Evolutionary conservation across 1,140 invertebrate species (phyloP), one percentile per base, ranked within the genome.

Genomic region (Proctacanthus coquilletti): DNA sequence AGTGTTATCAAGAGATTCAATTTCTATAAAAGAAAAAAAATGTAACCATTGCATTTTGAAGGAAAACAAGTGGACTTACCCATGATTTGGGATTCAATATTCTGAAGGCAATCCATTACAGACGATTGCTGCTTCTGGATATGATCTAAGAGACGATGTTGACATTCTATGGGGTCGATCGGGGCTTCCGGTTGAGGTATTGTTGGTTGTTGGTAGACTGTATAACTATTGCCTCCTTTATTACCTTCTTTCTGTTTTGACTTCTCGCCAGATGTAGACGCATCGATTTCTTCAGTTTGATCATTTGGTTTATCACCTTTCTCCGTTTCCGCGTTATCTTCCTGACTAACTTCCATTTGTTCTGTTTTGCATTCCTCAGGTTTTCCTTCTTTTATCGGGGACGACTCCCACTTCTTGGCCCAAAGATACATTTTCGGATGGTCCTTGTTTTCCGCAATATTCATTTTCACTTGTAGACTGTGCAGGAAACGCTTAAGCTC

Each of bases 381-480:
- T n/a, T n/a, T n/a, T n/a, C n/a, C n/a, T n/a, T n/a, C 20, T 15
- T 20, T 14, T 18, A 20, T 18, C 27, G 40, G 34, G 37, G 29
- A 25, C 44, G 72, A 70, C 42, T 79, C 76, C 82, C 83, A 86
- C 44, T 77, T 79, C 51, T 84, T 82, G 0, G 81, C 77, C 84
- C 84, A 87, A 1, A 86, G 62, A 56, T 86, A 86, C 10, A 86
- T 58, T 53, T 86, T 86, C 1, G 81, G 82, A 62, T 85, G 81
- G 59, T 80, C 73, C 43, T 80, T 80, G 39, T 74, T 75, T 19
- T 74, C 69, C 11, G 80, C 80, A 30, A 87, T 80, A 47, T 80
- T 74, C 11, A 82, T 71, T 58, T 87, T 86, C 2, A 83, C 70
- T 23, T 71, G 53, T 29, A 84, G 53, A 25, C 77, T 77, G 42